Percentiles rank a stretch among this genome's conserved stretches.
phyloP scores from a whole-genome alignment of 2,797 vertebrate genomes.

The Pangasius macronema region DNA sequence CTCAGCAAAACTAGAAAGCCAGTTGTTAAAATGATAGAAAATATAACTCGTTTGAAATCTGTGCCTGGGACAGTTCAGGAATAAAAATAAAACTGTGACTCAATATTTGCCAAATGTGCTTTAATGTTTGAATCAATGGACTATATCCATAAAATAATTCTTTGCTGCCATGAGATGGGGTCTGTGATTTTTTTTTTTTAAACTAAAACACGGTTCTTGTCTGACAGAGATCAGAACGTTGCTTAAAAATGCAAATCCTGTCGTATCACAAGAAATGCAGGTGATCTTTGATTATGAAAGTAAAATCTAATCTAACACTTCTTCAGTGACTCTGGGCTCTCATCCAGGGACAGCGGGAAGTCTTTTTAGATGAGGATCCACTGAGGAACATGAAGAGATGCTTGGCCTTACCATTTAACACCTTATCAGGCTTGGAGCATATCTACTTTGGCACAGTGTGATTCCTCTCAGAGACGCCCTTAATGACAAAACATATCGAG shows the following conservation, averaged over 20 bases:
- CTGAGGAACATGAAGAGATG: slow-evolving; percentile 26
- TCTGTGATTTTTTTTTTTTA: no score
- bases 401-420: slow-evolving; percentile 26
- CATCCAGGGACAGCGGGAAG: slow-evolving; percentile 35
- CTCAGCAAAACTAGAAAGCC: not conserved
- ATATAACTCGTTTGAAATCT: not conserved
- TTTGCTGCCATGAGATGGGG: not conserved
- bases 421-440: slow-evolving; percentile 29
- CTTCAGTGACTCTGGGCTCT: slow-evolving; percentile 38
- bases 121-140: not conserved
- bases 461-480: not conserved
- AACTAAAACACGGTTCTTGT: not conserved
- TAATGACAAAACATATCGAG: not conserved
- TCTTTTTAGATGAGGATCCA: slow-evolving; percentile 8
- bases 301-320: slow-evolving; percentile 15
- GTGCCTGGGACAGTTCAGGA: not conserved
- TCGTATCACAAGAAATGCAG: not conserved
- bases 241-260: not conserved
- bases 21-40: not conserved
- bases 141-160: not conserved
- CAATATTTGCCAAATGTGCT: not conserved
- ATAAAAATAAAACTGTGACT: not conserved
- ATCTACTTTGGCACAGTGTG: not conserved
- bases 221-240: not conserved
- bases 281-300: slow-evolving; percentile 29